Evolutionary conservation across 2,113 vertebrate species (phyloP), one percentile per base, ranked within the genome.

Genomic region (Uria aalge): DNA sequence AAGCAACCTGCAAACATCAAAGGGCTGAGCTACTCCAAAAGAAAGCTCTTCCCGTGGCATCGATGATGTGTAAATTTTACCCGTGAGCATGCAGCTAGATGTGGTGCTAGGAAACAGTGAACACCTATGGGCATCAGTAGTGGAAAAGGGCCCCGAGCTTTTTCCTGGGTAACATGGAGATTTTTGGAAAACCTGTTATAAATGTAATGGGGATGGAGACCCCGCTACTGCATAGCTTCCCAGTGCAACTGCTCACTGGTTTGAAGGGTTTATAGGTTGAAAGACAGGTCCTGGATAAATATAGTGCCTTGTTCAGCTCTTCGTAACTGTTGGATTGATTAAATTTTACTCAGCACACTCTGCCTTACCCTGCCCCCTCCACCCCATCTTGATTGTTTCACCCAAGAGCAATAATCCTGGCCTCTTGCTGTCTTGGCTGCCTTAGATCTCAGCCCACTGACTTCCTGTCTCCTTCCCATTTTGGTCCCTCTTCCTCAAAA

Each of bases 181-280:
- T 71, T 89, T 88, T 40, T 86, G 59, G 79, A 67, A 83, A 86
- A 71, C 8, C 32, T 72, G 5, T 18, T 20, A 1, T 8, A 43
- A 66, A 29, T 24, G 12, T 38, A 10, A 16, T 0, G 1, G 4
- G 10, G 45, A 63, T 21, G 12, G 36, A 48, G 23, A 4, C 6
- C 9, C 50, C 74, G 47, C 67, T 88, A 45, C 82, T 63, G 48
- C 45, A 11, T 21, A 56, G 71, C 82, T 77, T 57, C 57, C n/a
- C 67, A 47, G 36, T 6, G 62, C 41, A 72, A 23, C 30, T 4
- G 2, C 21, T 41, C 8, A 19, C 34, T 57, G 68, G 5, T 84
- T 24, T 30, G 50, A 41, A 29, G 11, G 43, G 36, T 16, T 73
- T 43, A 4, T 3, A 27, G 79, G 34, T 67, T 80, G 38, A 19